Percentiles rank a stretch among this genome's conserved stretches.
Conservation (phyloP, 2,888 invertebrate genomes). For the Tigriopus californicus region DNA sequence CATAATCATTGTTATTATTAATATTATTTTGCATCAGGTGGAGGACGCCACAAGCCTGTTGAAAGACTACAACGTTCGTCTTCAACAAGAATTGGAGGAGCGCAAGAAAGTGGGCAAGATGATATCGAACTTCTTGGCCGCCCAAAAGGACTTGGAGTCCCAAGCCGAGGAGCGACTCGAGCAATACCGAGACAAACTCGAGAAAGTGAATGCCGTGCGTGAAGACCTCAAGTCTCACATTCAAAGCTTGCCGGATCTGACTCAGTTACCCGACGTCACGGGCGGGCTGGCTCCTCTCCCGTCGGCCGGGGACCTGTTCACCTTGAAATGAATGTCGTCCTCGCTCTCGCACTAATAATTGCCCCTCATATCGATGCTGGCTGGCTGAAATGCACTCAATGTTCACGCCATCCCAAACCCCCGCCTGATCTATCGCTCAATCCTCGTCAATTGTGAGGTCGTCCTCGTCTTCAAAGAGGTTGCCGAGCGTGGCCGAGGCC, state of each 20-base stretch:
- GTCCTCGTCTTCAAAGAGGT: no score
- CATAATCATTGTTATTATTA: no score
- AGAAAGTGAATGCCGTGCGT: conserved; percentile 64
- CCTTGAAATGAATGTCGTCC: no score
- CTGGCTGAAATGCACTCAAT: no score
- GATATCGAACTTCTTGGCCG: conserved; percentile 67
- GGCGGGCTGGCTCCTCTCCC: conserved; percentile 81
- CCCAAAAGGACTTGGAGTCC: conserved; percentile 62
- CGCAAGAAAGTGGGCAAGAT: conserved; percentile 64
- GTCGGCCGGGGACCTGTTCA: conserved; percentile 85
- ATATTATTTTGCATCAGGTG: conserved; percentile 37
- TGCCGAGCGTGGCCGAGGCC: no score
- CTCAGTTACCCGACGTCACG: conserved; percentile 73
- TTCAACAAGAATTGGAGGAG: conserved; percentile 68
- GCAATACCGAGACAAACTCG: conserved; percentile 78
- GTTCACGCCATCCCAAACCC: no score
- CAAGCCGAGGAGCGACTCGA: conserved; percentile 37
- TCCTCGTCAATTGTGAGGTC: no score
- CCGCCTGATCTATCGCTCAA: no score
- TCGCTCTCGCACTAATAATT: no score
- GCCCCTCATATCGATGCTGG: no score
- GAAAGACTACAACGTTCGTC: conserved; percentile 68
- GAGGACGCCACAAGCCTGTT: conserved; percentile 69
- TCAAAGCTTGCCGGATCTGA: conserved; percentile 78
- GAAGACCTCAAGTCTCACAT: conserved; percentile 80